phyloP scores from a whole-genome alignment of 2,797 vertebrate species.

The Rhyacichthys aspro region DNA sequence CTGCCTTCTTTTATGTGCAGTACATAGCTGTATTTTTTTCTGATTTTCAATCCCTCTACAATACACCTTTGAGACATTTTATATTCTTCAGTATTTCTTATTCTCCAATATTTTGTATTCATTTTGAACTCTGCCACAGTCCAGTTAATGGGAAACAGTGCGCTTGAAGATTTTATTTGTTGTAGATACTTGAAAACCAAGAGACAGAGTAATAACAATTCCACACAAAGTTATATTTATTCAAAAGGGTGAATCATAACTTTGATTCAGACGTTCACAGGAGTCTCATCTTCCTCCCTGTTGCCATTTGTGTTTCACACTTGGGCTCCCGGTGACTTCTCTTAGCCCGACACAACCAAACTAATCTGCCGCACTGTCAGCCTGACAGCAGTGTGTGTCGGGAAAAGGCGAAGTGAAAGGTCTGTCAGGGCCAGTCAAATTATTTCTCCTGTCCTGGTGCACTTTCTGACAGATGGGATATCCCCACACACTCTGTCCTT shows the following conservation, averaged over 20 bases:
- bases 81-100: background rate
- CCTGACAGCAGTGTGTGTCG: constrained; percentile 52
- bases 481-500: constrained; percentile 37
- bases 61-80: background rate
- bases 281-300: constrained; percentile 11
- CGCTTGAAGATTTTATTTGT: no score
- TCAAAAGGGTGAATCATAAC: no score
- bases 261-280: constrained; percentile 5
- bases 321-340: constrained; percentile 34
- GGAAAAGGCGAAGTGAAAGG: constrained; percentile 62
- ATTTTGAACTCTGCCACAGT: background rate
- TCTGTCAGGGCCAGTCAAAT: constrained; percentile 68
- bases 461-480: constrained; percentile 66
- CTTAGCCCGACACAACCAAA: constrained; percentile 26
- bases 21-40: background rate
- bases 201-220: no score
- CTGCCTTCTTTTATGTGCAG: background rate
- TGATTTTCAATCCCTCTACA: background rate
- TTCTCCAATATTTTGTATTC: background rate
- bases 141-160: no score
- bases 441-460: constrained; percentile 59
- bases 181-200: no score
- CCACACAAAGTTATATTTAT: no score
- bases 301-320: constrained; percentile 22
- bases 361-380: constrained; percentile 47